Base-by-base conservation (phyloP, 1,140 invertebrate species). In the Paracyclopina nana region DNA sequence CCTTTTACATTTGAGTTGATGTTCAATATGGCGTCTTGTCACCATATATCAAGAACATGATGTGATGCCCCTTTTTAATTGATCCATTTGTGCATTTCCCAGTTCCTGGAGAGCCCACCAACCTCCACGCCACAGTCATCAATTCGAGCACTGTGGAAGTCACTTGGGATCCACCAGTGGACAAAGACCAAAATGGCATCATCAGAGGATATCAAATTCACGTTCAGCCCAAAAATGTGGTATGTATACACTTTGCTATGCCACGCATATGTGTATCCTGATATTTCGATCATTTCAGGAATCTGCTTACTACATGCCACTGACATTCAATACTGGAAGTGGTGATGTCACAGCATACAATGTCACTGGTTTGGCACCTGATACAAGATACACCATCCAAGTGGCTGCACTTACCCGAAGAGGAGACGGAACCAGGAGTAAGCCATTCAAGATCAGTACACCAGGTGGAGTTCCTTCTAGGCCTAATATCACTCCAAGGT, bases 201-300 rank as follows among this genome's bases (percentile, higher is more conserved):
- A 94, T 96, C 56, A 74, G 87, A 27, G 90, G 88, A 2, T 97
- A 95, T 66, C 88, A 94, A 60, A 82, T 97, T 45, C 84, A 92
- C 62, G 79, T 90, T 1, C 85, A 91, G 64, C 73, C 83, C 8
- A 74, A 79, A 59, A 77, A 84, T 60, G 78, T 83, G 72, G 80
- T 84, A 61, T 60, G 58, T 46, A 28, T 16, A 20, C 34, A 38
- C 14, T 3, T 38, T n/a, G 34, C 8, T 38, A 4, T 2, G 34
- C 5, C n/a, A 4, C 3, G 2, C 14, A 38, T 38, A 4, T 38
- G n/a, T 16, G 34, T n/a, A 4, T 38, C 3, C 3, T 3, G 20
- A 38, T 5, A 3, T 38, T 8, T 38, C 20, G 29, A 2, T 20
- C 8, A 16, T 38, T 38, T 3, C 30, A 48, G 45, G 45, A 48